These are phyloP conservation scores for Drepana arcuata DNA, from an alignment of 1,140 invertebrate species.

Conservation along the genomic window DNA sequence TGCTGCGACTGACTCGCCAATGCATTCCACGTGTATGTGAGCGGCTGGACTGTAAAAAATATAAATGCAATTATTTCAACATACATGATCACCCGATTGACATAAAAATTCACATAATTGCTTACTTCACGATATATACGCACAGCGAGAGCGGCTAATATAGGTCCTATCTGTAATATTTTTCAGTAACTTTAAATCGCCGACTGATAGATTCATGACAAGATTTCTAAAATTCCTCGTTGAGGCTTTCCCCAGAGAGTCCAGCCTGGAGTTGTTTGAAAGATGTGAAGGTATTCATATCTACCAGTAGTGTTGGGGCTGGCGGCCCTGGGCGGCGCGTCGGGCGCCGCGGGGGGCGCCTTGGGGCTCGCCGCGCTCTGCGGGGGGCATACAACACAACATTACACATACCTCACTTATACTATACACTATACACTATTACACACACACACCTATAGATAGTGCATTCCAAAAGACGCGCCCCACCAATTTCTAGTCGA, in stretches of 20 bases:
- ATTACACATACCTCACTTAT: not conserved
- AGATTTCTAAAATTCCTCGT: not conserved
- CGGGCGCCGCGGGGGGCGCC: constrained; percentile 21
- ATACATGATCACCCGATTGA: not conserved
- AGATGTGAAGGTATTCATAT: too few species aligned
- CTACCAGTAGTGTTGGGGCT: constrained; percentile 17
- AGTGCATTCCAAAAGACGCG: too few species aligned
- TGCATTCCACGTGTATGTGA: constrained; percentile 43
- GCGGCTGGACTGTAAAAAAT: constrained; percentile 47
- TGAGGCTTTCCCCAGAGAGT: too few species aligned
- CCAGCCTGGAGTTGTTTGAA: too few species aligned
- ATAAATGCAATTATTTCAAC: constrained; percentile 6
- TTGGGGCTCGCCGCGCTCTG: not conserved
- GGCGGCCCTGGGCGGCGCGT: constrained; percentile 34
- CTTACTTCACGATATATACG: not conserved
- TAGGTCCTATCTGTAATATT: not conserved
- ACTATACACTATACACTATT: too few species aligned
- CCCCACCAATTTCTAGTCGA: not conserved
- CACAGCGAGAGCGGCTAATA: not conserved
- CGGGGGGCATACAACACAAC: not conserved
- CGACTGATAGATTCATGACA: not conserved
- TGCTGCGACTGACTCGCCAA: constrained; percentile 32
- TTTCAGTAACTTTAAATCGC: not conserved
- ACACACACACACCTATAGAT: too few species aligned
- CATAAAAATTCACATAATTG: not conserved